Base-by-base conservation (phyloP, 2,797 vertebrate genomes). In the Anguilla marmorata region DNA sequence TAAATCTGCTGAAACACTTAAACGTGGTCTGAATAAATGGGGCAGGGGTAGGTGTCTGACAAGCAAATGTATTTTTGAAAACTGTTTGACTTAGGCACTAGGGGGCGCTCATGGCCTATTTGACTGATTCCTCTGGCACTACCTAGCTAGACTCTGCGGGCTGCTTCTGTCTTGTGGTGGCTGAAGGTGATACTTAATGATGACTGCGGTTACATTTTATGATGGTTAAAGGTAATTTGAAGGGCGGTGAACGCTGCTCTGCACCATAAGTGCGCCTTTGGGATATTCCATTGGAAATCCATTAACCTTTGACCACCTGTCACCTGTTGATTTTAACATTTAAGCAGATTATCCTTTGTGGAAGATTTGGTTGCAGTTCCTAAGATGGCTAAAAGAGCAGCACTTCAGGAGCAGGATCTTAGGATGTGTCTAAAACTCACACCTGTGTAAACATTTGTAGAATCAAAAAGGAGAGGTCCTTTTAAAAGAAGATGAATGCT, bases 71-170 rank as follows among this genome's bases (percentile, higher is more conserved):
- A 24, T 21, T 80, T 48, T 80, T 45, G 8, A 45, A 21, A 21
- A 82, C 45, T 72, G 19, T n/a, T 54, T 21, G 83, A 58, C 72
- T 79, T 85, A 30, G 37, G 11, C 89, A 90, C 86, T 80, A 88
- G 87, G 85, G 86, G 89, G 89, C 30, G 86, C 83, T 84, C 58
- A 58, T 79, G 69, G 19, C 45, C 41, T 52, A 72, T 79, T 6
- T 85, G 66, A 33, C 52, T 19, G 11, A 54, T 12, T 50, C 7
- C n/a, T 56, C 52, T 84, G 83, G 3, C 5, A 1, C 45, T 48
- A 24, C 45, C 19, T 24, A 21, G 79, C 45, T 24, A 12, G 16
- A 48, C 45, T 82, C 4, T 6, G 12, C 2, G 1, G 24, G 45
- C 12, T 76, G 2, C 30, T 76, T 76, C 56, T 14, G 12, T 37